Evolutionary conservation across 2,797 vertebrate genomes (phyloP), one percentile per base, ranked within the genome.

Genomic region (Coregonus sp.): DNA sequence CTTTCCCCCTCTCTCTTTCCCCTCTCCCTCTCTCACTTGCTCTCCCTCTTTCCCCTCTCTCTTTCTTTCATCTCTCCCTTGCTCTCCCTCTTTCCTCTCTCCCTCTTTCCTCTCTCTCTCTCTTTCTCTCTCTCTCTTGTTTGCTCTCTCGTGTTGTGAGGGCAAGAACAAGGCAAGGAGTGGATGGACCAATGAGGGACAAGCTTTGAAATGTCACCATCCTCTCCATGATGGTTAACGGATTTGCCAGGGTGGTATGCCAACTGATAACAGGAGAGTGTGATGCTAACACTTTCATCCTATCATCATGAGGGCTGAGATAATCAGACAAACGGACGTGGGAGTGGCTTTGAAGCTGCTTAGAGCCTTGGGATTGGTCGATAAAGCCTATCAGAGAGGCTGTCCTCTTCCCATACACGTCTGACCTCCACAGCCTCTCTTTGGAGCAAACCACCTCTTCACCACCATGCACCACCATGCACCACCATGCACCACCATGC

Each of bases 181-280:
- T 20, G 47, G 72, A 33, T 70, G 54, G 73, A 56, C 74, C 56
- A 69, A 74, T 71, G 35, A 4, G 66, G 56, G 52, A 4, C 67
- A 54, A 76, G 37, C 61, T 29, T 65, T 65, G 18, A 50, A 70
- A 50, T 18, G 40, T 25, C 20, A 40, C 40, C n/a, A 16, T 14
- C 3, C 70, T 77, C 75, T 75, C 54, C 40, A 76, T 86, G 86
- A 91, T 56, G 79, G 78, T 75, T 72, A 73, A 40, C 86, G 87
- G 86, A 86, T 76, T 6, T 78, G 70, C 76, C 83, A 73, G 75
- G 56, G 65, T 5, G 75, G 71, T 83, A 86, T 86, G 86, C 78
- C 70, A 69, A 75, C 80, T 81, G 87, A 89, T 88, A 86, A 74
- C 63, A 31, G 1, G 0, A 82, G 84, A 86, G 78, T 83, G 69